Evolutionary conservation across 1,140 invertebrate genomes (phyloP), one percentile per base, ranked within the genome.

Genomic region (Nautilus pompilius): DNA sequence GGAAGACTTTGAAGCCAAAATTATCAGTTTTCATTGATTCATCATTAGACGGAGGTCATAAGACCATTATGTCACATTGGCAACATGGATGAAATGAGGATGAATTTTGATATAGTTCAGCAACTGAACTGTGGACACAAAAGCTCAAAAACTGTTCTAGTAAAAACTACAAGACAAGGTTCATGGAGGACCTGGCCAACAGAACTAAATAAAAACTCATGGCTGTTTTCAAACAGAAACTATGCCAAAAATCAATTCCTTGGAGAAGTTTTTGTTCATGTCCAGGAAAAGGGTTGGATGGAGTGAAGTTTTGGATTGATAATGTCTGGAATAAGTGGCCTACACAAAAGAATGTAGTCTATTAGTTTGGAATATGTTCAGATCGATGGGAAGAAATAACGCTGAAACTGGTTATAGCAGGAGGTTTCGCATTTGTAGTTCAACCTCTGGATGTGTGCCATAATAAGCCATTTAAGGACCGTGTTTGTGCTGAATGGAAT

Each of bases 141-240:
- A 41, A n/a, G 36, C 8, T 8, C n/a, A 41, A 41, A 41, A 41
- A 41, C 36, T 41, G 36, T 41, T 41, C 8, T 41, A n/a, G 8
- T 74, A 20, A 69, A 65, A 51, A 68, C 70, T 22, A 72, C 66
- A 13, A 68, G 68, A 20, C 15, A 69, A 51, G 73, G 78, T 46
- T 73, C 75, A 62, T 15, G 45, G 29, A 63, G 69, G 36, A 66
- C 74, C 36, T 68, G 24, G 71, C 67, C 24, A 70, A 69, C 49
- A 71, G 76, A 15, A 69, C 65, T n/a, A 78, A n/a, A n/a, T n/a
- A n/a, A 22, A 73, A 67, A 60, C 72, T 72, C 5, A 68, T 68
- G 53, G 54, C 75, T 20, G 68, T 78, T 28, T 79, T 79, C 28
- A 79, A 76, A 56, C 28, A 65, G 34, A 69, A 57, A 63, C 36